Base-by-base conservation (phyloP, 2,888 invertebrate genomes). In the Drosophila prostipennis region DNA sequence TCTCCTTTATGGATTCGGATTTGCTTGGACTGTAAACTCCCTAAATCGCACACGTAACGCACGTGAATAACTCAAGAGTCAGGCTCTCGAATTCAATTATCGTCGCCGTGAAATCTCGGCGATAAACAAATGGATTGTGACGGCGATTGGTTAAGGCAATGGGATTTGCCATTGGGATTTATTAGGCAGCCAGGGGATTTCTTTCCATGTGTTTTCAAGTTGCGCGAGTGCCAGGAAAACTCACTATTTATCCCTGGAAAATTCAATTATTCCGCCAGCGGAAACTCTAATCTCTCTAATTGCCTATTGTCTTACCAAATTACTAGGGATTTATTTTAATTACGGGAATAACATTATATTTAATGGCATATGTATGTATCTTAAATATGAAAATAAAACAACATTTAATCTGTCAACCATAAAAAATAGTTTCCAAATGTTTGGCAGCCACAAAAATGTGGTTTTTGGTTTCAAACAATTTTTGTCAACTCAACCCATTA, bases 51-150 rank as follows among this genome's bases (percentile, higher is more conserved):
- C 87, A 81, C 81, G 85, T 79, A 61, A 52, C 26, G 34, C 29
- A 45, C 74, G 70, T 79, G 70, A 84, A 84, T 84, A 77, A 77
- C 77, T 69, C 65, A 58, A 68, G 64, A 68, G 52, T 46, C 61
- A 23, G 84, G 72, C 72, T 72, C 58, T 74, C 58, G 64, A 72
- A 67, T 82, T 87, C 81, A 79, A 80, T 87, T 87, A 80, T 77
- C 61, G 45, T 6, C 55, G 57, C 43, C 34, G 49, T 29, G 37
- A 45, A 67, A 49, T 58, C 70, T 48, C 0, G 26, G 51, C 64
- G 64, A 63, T 71, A 63, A 72, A 45, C 63, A 63, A 69, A 32
- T 26, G 51, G 14, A 49, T 56, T 46, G 37, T 36, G 36, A 54
- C n/a, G 26, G 46, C 32, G 36, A 51, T 32, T 46, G 42, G 29